Evolutionary conservation across 1,140 invertebrate genomes (phyloP).

Genomic region (Drosophila kanapiae): DNA sequence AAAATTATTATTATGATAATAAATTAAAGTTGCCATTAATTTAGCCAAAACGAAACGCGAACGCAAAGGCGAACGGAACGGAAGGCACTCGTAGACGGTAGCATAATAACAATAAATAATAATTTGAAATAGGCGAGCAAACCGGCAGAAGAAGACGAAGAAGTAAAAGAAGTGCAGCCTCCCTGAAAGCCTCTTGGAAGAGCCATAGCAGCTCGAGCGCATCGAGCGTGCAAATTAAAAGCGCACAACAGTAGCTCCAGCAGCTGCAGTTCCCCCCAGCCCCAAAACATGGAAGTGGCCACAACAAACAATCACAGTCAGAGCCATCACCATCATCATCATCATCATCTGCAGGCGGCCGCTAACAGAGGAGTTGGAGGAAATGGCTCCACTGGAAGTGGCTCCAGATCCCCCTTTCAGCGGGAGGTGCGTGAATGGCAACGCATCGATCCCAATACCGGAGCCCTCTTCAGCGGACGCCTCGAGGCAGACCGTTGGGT

Average conservation of each 20-base stretch:
- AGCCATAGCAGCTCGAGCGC: slow-evolving; percentile 61
- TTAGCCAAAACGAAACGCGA: slow-evolving; percentile 75
- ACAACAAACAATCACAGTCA: slow-evolving; percentile 82
- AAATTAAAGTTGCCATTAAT: slow-evolving; percentile 85
- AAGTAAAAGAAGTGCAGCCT: slow-evolving; percentile 38
- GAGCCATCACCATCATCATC: slow-evolving; percentile 69
- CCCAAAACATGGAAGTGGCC: slow-evolving; percentile 75
- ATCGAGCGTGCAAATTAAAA: slow-evolving; percentile 83
- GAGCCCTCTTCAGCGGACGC: slow-evolving; percentile 83
- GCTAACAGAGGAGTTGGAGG: slow-evolving; percentile 10
- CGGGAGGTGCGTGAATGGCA: slow-evolving; percentile 85
- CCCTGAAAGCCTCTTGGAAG: neutral
- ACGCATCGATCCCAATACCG: slow-evolving; percentile 85
- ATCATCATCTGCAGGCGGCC: slow-evolving; percentile 59
- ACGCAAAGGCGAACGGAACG: slow-evolving; percentile 4
- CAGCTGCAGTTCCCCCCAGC: slow-evolving; percentile 19
- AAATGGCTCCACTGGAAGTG: slow-evolving; percentile 22
- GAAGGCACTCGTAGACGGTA: slow-evolving; percentile 44
- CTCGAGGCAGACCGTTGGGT: slow-evolving; percentile 85
- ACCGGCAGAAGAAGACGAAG: slow-evolving; percentile 31
- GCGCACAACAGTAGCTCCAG: slow-evolving; percentile 74
- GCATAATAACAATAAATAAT: slow-evolving; percentile 83
- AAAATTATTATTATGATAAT: slow-evolving; percentile 84
- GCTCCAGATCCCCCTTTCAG: slow-evolving; percentile 80
- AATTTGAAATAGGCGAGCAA: slow-evolving; percentile 79